phyloP scores from a whole-genome alignment of 2,113 vertebrate genomes.

The Tylochromis polylepis region DNA sequence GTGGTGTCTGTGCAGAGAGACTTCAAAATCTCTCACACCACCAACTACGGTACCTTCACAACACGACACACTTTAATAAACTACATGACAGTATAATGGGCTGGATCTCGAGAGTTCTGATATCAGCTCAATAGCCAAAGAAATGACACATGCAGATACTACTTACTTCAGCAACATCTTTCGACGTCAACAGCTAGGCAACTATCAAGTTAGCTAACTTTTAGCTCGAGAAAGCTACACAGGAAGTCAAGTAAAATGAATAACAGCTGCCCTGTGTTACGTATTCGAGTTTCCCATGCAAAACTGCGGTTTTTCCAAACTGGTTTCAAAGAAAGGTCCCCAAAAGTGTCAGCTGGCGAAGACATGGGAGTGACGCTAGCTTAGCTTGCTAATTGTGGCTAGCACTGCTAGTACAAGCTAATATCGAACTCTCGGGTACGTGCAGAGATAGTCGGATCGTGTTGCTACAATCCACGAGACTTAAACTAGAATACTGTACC shows the following conservation, averaged over 20 bases:
- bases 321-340: neutral
- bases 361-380: slow-evolving; percentile 29
- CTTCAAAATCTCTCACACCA: neutral
- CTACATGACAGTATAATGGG: fast-evolving
- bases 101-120: too few relatives aligned
- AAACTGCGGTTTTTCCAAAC: neutral
- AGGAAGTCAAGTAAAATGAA: too few relatives aligned
- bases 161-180: neutral
- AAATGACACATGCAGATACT: neutral
- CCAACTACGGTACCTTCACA: neutral
- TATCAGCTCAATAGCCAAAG: neutral
- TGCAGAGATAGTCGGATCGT: neutral
- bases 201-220: slow-evolving; percentile 34
- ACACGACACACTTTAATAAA: neutral
- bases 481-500: too few relatives aligned
- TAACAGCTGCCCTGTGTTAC: neutral
- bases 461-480: fast-evolving
- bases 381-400: slow-evolving; percentile 50
- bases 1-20: neutral
- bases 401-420: slow-evolving; percentile 30
- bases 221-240: neutral
- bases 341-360: neutral
- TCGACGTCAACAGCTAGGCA: slow-evolving; percentile 42
- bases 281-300: fast-evolving
- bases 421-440: neutral